phyloP scores from a whole-genome alignment of 2,113 vertebrate species.

The Oryzias celebensis region DNA sequence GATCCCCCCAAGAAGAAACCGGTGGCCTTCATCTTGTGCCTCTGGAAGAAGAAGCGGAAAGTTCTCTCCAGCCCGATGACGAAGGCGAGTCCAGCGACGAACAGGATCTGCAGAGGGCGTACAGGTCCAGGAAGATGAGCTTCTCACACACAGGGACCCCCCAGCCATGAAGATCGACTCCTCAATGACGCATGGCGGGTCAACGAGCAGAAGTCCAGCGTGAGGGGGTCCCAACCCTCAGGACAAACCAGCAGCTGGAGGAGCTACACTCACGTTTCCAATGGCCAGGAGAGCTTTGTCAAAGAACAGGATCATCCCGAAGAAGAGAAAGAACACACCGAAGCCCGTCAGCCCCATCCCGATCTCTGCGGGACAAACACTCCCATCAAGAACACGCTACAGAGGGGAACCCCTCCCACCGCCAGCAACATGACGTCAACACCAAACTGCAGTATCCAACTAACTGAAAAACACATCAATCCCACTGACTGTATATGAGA shows the following conservation, averaged over 20 bases:
- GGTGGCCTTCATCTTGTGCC: slow-evolving; percentile 96
- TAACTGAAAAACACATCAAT: too few relatives aligned
- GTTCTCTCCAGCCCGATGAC: slow-evolving; percentile 97
- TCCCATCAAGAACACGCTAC: too few relatives aligned
- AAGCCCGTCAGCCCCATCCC: slow-evolving; percentile 97
- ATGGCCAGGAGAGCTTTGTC: slow-evolving; percentile 98
- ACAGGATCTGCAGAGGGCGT: slow-evolving; percentile 83
- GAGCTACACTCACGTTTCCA: slow-evolving; percentile 87
- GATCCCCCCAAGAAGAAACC: slow-evolving; percentile 95
- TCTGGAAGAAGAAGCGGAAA: slow-evolving; percentile 98
- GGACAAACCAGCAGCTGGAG: not conserved
- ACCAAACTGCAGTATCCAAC: too few relatives aligned
- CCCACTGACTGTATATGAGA: too few relatives aligned
- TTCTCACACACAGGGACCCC: too few relatives aligned
- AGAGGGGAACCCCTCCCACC: too few relatives aligned
- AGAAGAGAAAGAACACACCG: slow-evolving; percentile 98
- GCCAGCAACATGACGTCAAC: too few relatives aligned
- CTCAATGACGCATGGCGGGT: too few relatives aligned
- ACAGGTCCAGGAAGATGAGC: not conserved
- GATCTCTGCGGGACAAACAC: slow-evolving; percentile 83
- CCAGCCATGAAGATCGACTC: too few relatives aligned
- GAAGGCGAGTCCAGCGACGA: slow-evolving; percentile 93
- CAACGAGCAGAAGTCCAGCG: too few relatives aligned
- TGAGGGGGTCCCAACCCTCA: not conserved
- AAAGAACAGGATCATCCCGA: slow-evolving; percentile 99